phyloP scores from a whole-genome alignment of 2,888 invertebrate species.

The Pogonocherus hispidulus region DNA sequence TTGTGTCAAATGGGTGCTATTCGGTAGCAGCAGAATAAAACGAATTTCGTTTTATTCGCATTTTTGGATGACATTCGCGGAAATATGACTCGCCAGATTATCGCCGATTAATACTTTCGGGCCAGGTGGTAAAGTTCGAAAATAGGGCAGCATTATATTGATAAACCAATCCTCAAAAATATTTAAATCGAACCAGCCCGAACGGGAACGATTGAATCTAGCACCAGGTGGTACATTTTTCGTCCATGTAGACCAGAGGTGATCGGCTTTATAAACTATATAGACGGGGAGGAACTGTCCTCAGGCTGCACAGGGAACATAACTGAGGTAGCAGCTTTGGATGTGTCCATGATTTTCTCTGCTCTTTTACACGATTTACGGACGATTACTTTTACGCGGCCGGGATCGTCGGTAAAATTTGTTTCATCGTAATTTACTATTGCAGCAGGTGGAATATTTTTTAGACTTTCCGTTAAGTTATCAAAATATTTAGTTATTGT shows the following conservation, averaged over 20 bases:
- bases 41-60: neutral
- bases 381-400: slow-evolving; percentile 53
- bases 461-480: slow-evolving; percentile 3
- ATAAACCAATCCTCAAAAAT: slow-evolving; percentile 23
- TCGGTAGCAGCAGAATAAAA: neutral
- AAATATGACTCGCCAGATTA: neutral
- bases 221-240: neutral
- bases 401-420: slow-evolving; percentile 61
- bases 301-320: slow-evolving; percentile 20
- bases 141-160: slow-evolving; percentile 18
- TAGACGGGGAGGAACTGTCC: slow-evolving; percentile 11
- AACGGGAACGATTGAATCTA: slow-evolving; percentile 11
- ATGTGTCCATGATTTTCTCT: slow-evolving; percentile 25
- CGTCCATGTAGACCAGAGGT: slow-evolving; percentile 6
- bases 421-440: slow-evolving; percentile 63
- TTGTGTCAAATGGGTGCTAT: neutral
- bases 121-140: neutral
- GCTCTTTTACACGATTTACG: slow-evolving; percentile 50
- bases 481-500: slow-evolving; percentile 31
- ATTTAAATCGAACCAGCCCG: slow-evolving; percentile 22
- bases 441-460: slow-evolving; percentile 38
- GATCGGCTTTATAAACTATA: slow-evolving; percentile 19
- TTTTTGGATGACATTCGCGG: neutral
- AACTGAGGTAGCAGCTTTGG: slow-evolving; percentile 24
- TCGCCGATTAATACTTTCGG: slow-evolving; percentile 1